Evolutionary conservation across 2,113 vertebrate species (phyloP).

Genomic region (Monopterus albus): DNA sequence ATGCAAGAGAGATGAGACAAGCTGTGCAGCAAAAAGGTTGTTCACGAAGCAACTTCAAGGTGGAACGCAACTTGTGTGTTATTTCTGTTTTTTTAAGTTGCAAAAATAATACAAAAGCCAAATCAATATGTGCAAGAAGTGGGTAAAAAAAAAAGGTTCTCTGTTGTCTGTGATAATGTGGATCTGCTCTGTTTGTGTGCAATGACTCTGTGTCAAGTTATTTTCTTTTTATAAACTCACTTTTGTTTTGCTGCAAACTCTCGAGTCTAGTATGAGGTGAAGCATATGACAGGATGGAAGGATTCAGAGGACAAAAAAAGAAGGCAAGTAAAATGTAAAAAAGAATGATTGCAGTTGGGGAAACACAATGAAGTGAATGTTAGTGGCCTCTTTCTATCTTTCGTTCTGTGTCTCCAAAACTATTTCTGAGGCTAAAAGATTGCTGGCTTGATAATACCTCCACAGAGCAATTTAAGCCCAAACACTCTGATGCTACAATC

Average conservation of each 20-base stretch:
- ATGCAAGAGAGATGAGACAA: constrained; percentile 12
- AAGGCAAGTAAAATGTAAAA: constrained; percentile 6
- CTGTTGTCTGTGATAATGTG: constrained; percentile 59
- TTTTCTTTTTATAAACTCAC: constrained; percentile 67
- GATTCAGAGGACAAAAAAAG: constrained; percentile 19
- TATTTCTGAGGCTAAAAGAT: constrained; percentile 85
- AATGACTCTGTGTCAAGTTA: constrained; percentile 60
- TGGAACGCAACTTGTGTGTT: constrained; percentile 60
- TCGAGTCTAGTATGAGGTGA: constrained; percentile 23
- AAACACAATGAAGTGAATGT: constrained; percentile 65
- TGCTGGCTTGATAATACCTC: constrained; percentile 84
- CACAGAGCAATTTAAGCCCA: constrained; percentile 87
- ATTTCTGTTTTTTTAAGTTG: constrained; percentile 65
- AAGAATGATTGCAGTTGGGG: constrained; percentile 50
- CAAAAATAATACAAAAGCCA: constrained; percentile 65
- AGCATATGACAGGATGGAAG: constrained; percentile 46
- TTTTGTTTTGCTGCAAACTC: constrained; percentile 57
- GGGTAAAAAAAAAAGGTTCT: constrained; percentile 49
- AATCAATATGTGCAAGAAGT: constrained; percentile 38
- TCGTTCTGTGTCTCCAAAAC: constrained; percentile 72
- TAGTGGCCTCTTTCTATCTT: constrained; percentile 75
- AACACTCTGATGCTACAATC: constrained; percentile 86
- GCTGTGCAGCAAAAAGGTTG: constrained; percentile 37
- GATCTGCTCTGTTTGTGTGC: constrained; percentile 31
- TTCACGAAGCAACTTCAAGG: constrained; percentile 66